Base-by-base conservation (phyloP, 2,797 vertebrate species). In the Gambusia yucatana region DNA sequence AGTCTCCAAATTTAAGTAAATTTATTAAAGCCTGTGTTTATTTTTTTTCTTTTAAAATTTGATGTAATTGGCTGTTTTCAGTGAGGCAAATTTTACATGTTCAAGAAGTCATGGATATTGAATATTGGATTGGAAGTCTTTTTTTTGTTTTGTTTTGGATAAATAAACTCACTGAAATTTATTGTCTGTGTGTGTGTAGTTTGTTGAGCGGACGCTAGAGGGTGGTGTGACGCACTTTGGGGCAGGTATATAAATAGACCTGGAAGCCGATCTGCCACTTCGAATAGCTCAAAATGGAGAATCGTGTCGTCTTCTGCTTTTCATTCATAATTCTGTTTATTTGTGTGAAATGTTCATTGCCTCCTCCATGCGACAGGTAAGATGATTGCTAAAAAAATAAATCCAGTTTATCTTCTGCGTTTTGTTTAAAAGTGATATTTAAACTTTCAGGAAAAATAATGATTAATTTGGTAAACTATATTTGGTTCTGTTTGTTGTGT, bases 81-180 rank as follows among this genome's bases (percentile, higher is more conserved):
- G 96, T 96, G 95, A 89, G 48, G 94, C 93, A 85, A 80, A 78
- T 92, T 92, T 93, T 94, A 89, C 83, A 85, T 71, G 84, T 78
- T 93, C 22, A 91, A 52, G 6, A 87, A 88, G 90, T 92, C 85
- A 82, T 91, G 86, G 83, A 90, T 86, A 85, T 92, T 82, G 74
- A 43, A 89, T 86, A 36, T 63, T 17, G 30, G 33, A 67, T 41
- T 87, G 67, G 82, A 93, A 86, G 84, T 92, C 98, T 28, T 28
- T 92, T 98, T 28, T 50, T 50, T 50, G 20, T 50, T 50, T 90
- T 91, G 95, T 96, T 95, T 89, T n/a, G 48, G 47, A 95, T 55
- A 82, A 98, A 99, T 99, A 99, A 97, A 95, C 97, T 98, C 97
- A 96, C 98, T 99, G 98, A 97, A 98, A 97, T 96, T 96, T 96